Base-by-base conservation (phyloP, 2,113 vertebrate genomes). In the Cephalopterus ornatus region DNA sequence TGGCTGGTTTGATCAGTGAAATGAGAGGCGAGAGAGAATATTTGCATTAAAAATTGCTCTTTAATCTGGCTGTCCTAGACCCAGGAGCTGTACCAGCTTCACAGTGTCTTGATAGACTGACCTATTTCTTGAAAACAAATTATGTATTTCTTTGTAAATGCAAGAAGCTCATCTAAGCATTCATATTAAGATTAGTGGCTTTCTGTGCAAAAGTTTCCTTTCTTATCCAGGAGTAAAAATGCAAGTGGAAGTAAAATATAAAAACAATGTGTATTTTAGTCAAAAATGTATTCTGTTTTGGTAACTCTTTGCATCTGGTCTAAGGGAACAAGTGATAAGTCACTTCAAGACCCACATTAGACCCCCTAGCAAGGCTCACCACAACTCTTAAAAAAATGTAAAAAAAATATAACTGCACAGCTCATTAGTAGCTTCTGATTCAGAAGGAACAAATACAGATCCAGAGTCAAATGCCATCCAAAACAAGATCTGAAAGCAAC, bases 31-130 rank as follows among this genome's bases (percentile, higher is more conserved):
- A 92, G 24, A 73, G 72, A 77, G 63, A 91, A 39, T 59, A 95
- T 93, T 88, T 62, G 56, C 88, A 90, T 88, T 90, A 84, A 88
- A 96, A 95, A 93, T 46, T 83, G 77, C 67, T 73, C 78, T 93
- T 94, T 86, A 77, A 89, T 92, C 70, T 88, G 49, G 4, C 85
- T 77, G 42, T 65, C 79, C 88, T 92, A 88, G 66, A 88, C 22
- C 5, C 15, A 72, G 37, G 55, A 76, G 41, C 37, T 56, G 44
- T 20, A 70, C 21, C 23, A 28, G 32, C 7, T 80, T 80, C 63
- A 68, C 42, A 77, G 23, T 17, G 30, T 80, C 59, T 66, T 0
- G 0, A 68, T 44, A 91, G 73, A 84, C 12, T 1, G 3, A 50
- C 18, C 24, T 68, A 55, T 70, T 92, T 80, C 68, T 84, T 42